phyloP scores from a whole-genome alignment of 2,888 invertebrate species.

The Plebejus anna region DNA sequence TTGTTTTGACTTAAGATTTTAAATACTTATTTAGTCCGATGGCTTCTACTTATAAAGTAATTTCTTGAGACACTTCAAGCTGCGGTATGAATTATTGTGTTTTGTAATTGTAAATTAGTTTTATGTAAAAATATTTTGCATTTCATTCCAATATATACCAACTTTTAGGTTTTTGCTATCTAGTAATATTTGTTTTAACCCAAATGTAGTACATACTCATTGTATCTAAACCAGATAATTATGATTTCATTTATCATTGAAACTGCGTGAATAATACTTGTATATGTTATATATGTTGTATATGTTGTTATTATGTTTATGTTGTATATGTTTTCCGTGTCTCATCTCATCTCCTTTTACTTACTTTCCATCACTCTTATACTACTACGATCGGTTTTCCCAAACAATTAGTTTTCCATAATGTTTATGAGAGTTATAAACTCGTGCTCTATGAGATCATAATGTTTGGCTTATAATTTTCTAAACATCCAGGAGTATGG shows the following conservation, averaged over 20 bases:
- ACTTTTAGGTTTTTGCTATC: too few species aligned
- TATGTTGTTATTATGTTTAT: too few species aligned
- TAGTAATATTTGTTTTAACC: too few species aligned
- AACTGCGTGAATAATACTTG: too few species aligned
- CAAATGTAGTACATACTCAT: too few species aligned
- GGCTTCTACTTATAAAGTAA: neutral
- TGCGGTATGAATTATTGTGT: neutral
- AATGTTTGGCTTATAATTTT: constrained; percentile 12
- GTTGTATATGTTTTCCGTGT: too few species aligned
- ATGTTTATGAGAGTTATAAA: constrained; percentile 11
- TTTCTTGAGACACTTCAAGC: neutral
- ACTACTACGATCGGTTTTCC: neutral
- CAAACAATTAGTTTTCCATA: neutral
- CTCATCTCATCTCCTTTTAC: neutral
- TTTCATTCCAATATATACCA: neutral
- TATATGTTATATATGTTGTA: too few species aligned
- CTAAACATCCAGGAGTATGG: constrained; percentile 11
- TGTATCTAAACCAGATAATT: too few species aligned
- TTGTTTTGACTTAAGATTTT: neutral
- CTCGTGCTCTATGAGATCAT: constrained; percentile 16
- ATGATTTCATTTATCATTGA: too few species aligned
- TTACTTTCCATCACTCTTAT: neutral
- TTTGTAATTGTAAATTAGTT: neutral
- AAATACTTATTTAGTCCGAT: neutral
- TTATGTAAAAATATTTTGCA: neutral